Evolutionary conservation across 2,113 vertebrate genomes (phyloP), one percentile per base, ranked within the genome.

Genomic region (Coreoperca whiteheadi): DNA sequence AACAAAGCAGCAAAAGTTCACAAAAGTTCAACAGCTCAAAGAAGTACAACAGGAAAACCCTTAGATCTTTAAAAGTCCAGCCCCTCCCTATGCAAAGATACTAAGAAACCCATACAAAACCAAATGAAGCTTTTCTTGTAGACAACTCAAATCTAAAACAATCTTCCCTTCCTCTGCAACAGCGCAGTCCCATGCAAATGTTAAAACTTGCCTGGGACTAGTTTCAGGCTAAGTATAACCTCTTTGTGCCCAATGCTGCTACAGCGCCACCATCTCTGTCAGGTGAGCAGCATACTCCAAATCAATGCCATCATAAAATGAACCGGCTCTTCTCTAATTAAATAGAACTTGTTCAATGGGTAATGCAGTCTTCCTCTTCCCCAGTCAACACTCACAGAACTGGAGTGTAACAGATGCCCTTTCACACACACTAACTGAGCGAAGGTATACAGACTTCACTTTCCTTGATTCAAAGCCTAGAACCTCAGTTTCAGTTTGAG

Each of bases 351-450:
- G 32, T 53, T 71, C 5, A 67, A 30, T 16, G 37, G 37, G 20
- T 71, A 77, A 43, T 20, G 3, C 3, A 30, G 28, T 20, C 14
- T 39, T 64, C 82, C n/a, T 64, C 41, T 39, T 12, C 3, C 81
- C 39, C 56, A 50, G 72, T 89, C 71, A 88, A 88, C 79, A 65
- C 71, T 88, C 28, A 56, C 78, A 69, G 78, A 30, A 25, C 79
- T 25, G 32, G 43, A 30, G 60, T 57, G 56, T 79, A 54, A 77
- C 53, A 63, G 51, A 67, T 69, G 46, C 43, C 46, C 65, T 77
- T 60, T 73, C 43, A 76, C 69, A 77, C 69, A 77, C 68, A 72
- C 54, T 51, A 20, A 46, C 51, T 23, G 60, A 59, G 28, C 34
- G 1, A 76, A 74, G 34, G 67, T 74, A 66, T 20, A 65, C 60